Base-by-base conservation (phyloP, 2,888 invertebrate species). In the Drosophila setosimentum region DNA sequence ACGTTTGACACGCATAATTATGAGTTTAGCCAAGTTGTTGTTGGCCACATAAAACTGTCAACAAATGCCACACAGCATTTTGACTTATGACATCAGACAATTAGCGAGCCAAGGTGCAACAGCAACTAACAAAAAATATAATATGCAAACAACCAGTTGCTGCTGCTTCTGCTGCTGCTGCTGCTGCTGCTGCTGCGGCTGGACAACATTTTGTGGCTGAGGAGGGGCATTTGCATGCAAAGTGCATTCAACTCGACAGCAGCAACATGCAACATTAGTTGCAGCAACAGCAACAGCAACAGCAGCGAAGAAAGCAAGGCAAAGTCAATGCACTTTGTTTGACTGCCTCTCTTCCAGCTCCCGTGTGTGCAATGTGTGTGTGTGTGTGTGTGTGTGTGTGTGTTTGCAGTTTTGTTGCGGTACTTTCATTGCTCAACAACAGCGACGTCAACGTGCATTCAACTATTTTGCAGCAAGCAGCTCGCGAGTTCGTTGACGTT, bases 71-170 rank as follows among this genome's bases (percentile, higher is more conserved):
- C 67, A 69, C 75, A 68, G 73, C 67, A 58, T 61, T 69, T 73
- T 87, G 84, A 84, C 90, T 87, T 89, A 90, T 90, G 90, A 89
- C 86, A 90, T 90, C 89, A 77, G 84, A 73, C 78, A 81, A 83
- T 72, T 75, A 75, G 40, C 49, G 35, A 35, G 35, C 70, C 71
- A 67, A 73, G 68, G 62, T 68, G 66, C 65, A 69, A 67, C 40
- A 55, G 42, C 45, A 49, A 3, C 68, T 27, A 40, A 1, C 70
- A 53, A 10, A 68, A 66, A 29, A 53, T 65, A 40, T 24, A 29
- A 63, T 73, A 50, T 67, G 58, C 29, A 54, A 50, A 35, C 79
- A 79, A 76, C 76, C 45, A 73, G 74, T 73, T 80, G 77, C 80
- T 79, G 59, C 66, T 71, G 77, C 3, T 37, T 30, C 33, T 33